These are phyloP conservation scores for Atherinomorus stipes DNA, from an alignment of 2,113 vertebrate genomes.

Conservation along the genomic window DNA sequence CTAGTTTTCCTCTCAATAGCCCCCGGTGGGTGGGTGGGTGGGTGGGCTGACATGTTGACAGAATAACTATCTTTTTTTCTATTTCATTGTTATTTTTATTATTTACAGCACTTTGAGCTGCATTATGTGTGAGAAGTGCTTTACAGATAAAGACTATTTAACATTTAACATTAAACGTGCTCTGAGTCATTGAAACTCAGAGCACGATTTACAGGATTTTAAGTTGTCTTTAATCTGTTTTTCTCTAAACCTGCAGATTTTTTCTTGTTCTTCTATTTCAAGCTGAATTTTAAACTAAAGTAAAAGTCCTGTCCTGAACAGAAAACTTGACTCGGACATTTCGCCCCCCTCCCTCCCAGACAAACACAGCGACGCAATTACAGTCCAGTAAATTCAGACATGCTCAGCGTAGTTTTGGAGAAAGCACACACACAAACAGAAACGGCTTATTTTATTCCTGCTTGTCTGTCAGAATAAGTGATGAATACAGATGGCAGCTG, in stretches of 20 bases:
- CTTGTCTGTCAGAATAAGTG: conserved; percentile 85
- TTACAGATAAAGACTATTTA: too few relatives aligned
- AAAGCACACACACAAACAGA: neutral
- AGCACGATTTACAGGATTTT: conserved; percentile 53
- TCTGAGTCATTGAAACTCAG: conserved; percentile 67
- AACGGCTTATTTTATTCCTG: conserved; percentile 72
- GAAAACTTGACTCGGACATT: neutral
- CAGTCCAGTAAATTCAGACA: conserved; percentile 26
- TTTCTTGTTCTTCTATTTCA: conserved; percentile 3
- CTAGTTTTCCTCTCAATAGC: too few relatives aligned
- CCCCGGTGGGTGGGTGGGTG: too few relatives aligned
- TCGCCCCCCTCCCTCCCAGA: neutral
- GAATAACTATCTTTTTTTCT: too few relatives aligned
- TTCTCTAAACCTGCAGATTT: conserved; percentile 31
- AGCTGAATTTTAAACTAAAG: neutral
- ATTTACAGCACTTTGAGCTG: too few relatives aligned
- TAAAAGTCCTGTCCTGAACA: neutral
- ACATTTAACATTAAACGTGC: conserved; percentile 57
- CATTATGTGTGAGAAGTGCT: too few relatives aligned
- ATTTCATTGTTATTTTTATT: too few relatives aligned
- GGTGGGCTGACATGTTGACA: too few relatives aligned
- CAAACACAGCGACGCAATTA: neutral
- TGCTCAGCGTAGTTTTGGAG: neutral
- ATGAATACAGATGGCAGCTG: conserved; percentile 87
- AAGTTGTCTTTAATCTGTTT: conserved; percentile 59